phyloP scores from a whole-genome alignment of 2,113 vertebrate species.

The Xiphias gladius region DNA sequence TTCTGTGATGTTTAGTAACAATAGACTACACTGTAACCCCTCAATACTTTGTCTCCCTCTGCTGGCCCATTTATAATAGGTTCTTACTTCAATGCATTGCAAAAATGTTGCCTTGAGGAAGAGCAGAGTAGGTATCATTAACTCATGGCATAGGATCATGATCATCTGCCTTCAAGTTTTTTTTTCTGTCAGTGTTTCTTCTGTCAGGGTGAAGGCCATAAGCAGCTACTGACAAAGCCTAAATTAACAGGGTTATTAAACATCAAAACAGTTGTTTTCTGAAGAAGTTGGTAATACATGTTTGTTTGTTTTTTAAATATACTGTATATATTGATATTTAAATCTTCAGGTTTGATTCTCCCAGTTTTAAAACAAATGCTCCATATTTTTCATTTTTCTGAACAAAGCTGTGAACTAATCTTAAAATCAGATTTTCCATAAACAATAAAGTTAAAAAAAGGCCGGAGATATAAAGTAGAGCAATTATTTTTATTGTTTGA shows the following conservation, averaged over 20 bases:
- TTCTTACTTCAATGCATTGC: conserved; percentile 3
- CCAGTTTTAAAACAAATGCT: not conserved
- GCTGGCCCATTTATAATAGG: conserved; percentile 41
- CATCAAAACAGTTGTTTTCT: not conserved
- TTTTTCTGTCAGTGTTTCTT: conserved; percentile 56
- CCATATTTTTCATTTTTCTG: not conserved
- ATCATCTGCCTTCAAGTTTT: conserved; percentile 80
- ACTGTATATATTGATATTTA: not conserved
- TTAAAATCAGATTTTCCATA: not conserved
- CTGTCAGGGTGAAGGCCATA: conserved; percentile 67
- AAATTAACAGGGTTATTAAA: not conserved
- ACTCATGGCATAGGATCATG: conserved; percentile 32
- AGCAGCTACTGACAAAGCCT: not conserved
- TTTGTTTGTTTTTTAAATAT: not conserved
- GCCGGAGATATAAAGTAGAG: not conserved
- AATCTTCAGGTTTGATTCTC: not conserved
- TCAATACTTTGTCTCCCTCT: conserved; percentile 67
- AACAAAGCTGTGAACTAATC: not conserved
- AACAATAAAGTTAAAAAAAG: not conserved
- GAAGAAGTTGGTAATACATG: not conserved
- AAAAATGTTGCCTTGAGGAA: conserved; percentile 30
- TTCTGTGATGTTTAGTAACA: conserved; percentile 8
- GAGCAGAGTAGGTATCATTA: conserved; percentile 6
- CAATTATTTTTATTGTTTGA: not conserved
- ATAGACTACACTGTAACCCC: not conserved